A percentile compares a stretch with the other conserved stretches of the same genome.
Conservation (phyloP, 2,888 invertebrate species). For the Plebejus melissa region DNA sequence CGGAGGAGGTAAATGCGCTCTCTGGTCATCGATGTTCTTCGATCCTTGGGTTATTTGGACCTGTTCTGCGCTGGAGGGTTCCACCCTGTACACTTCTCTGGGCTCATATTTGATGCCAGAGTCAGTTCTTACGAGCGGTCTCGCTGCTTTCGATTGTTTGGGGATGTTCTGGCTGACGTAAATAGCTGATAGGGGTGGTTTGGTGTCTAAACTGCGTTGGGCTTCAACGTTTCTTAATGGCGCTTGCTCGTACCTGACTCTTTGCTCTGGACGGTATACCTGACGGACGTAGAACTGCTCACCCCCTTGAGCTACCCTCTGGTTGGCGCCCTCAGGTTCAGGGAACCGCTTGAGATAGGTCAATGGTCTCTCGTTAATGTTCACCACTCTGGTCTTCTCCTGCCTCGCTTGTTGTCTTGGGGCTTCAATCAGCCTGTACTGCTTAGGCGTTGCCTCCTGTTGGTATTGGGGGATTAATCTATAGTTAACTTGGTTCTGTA, state of each 20-base stretch:
- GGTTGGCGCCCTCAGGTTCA: conserved; percentile 54
- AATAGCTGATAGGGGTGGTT: conserved; percentile 66
- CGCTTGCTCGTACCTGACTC: conserved; percentile 54
- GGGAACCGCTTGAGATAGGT: conserved; percentile 66
- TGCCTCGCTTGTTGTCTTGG: conserved; percentile 55
- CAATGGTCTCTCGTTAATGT: conserved; percentile 61
- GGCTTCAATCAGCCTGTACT: conserved; percentile 58
- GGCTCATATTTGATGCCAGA: conserved; percentile 40
- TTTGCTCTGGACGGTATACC: conserved; percentile 60
- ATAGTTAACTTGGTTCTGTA: conserved; percentile 45
- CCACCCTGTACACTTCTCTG: conserved; percentile 41
- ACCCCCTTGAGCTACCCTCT: conserved; percentile 54
- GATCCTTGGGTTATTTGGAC: conserved; percentile 53
- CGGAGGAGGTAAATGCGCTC: conserved; percentile 69
- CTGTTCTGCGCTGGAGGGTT: conserved; percentile 46
- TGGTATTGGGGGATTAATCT: conserved; percentile 61
- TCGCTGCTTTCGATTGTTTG: conserved; percentile 49
- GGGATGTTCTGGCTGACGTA: conserved; percentile 67
- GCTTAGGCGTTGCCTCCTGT: conserved; percentile 58
- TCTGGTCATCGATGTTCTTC: conserved; percentile 59
- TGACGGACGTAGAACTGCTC: conserved; percentile 67
- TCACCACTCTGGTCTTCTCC: conserved; percentile 54
- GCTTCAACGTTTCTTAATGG: conserved; percentile 49
- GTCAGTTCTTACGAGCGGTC: conserved; percentile 47
- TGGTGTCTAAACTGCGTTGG: conserved; percentile 51